Evolutionary conservation across 1,140 invertebrate species (phyloP), one percentile per base, ranked within the genome.

Genomic region (Dendroctonus ponderosae): DNA sequence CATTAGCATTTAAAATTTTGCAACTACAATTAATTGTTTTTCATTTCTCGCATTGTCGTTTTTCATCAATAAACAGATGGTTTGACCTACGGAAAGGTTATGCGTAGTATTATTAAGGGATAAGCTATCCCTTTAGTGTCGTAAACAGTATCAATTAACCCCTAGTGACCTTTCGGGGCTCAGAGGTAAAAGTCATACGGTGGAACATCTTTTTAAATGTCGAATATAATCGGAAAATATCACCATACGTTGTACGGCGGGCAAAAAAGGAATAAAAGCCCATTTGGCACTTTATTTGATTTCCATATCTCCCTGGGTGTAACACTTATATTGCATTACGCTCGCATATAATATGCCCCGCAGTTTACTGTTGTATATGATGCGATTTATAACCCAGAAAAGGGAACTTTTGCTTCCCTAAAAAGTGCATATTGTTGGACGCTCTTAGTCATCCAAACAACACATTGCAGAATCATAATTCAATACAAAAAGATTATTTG

Each of bases 111-210:
- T 74, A 75, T 74, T 72, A 74, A 66, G 67, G 70, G 66, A 72
- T 75, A 74, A 75, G 66, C 68, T 72, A 69, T 73, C 74, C 74
- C 74, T 72, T 71, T 70, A 69, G 72, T 64, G 64, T 67, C 59
- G 69, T 75, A 75, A 75, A 75, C 72, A 66, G 50, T 62, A 62
- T 63, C 68, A 75, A 75, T 75, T 75, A 75, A 75, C 71, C 72
- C 74, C 70, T 38, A 26, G 54, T 70, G 74, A 74, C 74, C 74
- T 75, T 75, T 74, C 43, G 65, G 46, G 69, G 60, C 65, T 72
- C 71, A 71, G 68, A 74, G 68, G 74, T 75, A 73, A 75, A 75
- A 73, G 70, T 67, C 66, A 70, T 67, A 65, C 60, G 51, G 41
- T 52, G 44, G 48, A 65, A 39, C 37, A 66, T 62, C 62, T 67